Evolutionary conservation across 2,797 vertebrate genomes (phyloP).

Genomic region (Thamnophis elegans): DNA sequence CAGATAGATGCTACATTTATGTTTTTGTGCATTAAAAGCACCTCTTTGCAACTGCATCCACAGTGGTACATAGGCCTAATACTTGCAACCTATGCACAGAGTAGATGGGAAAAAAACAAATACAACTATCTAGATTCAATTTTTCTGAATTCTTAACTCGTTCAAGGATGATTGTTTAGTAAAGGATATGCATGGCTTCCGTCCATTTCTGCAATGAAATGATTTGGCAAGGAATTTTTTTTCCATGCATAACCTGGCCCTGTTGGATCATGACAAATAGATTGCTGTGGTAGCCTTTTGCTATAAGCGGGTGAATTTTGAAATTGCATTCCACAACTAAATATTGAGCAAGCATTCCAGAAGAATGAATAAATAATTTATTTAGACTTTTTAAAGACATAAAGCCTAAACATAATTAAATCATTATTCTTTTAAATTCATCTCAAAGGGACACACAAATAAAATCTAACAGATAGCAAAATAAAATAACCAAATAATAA

Average conservation of each 20-base stretch:
- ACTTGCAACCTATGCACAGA: neutral
- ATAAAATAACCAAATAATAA: neutral
- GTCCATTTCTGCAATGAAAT: neutral
- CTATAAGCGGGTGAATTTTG: neutral
- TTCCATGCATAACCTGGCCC: neutral
- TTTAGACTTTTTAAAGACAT: neutral
- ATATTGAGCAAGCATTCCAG: neutral
- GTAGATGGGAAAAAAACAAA: neutral
- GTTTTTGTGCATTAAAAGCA: neutral
- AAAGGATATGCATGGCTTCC: neutral
- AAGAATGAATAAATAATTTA: neutral
- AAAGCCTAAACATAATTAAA: neutral
- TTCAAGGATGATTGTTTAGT: neutral
- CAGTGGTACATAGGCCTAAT: neutral
- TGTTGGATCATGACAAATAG: neutral
- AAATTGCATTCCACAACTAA: neutral
- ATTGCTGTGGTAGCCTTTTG: neutral
- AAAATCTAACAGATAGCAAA: neutral
- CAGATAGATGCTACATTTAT: neutral
- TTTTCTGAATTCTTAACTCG: neutral
- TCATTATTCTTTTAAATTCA: neutral
- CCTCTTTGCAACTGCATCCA: neutral
- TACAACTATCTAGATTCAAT: neutral
- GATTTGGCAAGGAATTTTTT: neutral
- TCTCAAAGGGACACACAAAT: neutral